Percentiles rank a stretch among this genome's conserved stretches.
phyloP scores from a whole-genome alignment of 2,797 vertebrate genomes.

The Telmatherina bonti region DNA sequence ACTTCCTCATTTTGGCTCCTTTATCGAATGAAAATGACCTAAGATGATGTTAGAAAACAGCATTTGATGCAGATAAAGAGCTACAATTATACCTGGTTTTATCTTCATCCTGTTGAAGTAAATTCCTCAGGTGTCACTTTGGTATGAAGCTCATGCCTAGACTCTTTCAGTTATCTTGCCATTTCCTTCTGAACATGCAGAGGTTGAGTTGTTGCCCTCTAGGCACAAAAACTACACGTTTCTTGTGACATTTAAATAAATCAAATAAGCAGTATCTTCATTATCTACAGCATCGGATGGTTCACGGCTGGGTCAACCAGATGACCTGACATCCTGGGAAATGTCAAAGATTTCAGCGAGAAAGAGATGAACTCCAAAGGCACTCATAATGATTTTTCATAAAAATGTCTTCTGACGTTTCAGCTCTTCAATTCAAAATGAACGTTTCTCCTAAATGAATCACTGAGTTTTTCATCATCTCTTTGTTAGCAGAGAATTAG shows the following conservation, averaged over 20 bases:
- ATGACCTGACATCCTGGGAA: conserved; percentile 36
- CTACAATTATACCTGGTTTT: neutral
- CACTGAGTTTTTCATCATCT: neutral
- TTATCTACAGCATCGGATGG: conserved; percentile 35
- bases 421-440: neutral
- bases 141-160: conserved; percentile 14
- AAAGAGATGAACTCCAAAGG: conserved; percentile 14
- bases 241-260: conserved; percentile 48
- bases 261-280: conserved; percentile 33
- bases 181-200: conserved; percentile 8
- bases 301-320: conserved; percentile 36
- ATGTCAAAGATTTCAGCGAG: conserved; percentile 41
- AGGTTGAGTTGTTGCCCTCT: conserved; percentile 41
- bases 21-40: neutral
- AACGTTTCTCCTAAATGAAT: neutral
- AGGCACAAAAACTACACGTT: conserved; percentile 27
- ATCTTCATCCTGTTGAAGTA: conserved; percentile 16
- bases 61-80: neutral
- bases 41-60: neutral
- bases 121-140: conserved; percentile 31
- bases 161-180: conserved; percentile 27
- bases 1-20: conserved; percentile 26
- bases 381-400: neutral
- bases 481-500: conserved; percentile 6
- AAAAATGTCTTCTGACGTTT: conserved; percentile 7